Percentiles rank a stretch among this genome's conserved stretches.
phyloP scores from a whole-genome alignment of 1,140 invertebrate genomes.

The Nixonia krombeini region DNA sequence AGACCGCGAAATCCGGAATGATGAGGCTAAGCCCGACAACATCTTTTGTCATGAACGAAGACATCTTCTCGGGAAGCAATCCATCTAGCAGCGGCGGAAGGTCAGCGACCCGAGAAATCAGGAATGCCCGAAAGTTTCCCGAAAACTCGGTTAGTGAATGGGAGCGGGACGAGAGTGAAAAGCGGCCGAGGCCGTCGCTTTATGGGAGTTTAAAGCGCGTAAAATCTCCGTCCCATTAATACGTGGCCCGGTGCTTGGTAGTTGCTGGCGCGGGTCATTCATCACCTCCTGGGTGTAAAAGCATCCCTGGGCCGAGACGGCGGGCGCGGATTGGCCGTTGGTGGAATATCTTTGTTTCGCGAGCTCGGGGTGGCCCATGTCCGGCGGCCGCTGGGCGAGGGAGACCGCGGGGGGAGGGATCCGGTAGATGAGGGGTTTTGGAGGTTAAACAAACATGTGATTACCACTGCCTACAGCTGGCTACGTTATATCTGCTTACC shows the following conservation, averaged over 20 bases:
- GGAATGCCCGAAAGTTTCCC: slow-evolving; percentile 15
- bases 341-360: slow-evolving; percentile 65
- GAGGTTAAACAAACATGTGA: slow-evolving; percentile 73
- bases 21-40: no score
- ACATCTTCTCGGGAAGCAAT: background rate
- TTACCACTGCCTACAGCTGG: slow-evolving; percentile 72
- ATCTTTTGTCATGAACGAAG: no score
- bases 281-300: slow-evolving; percentile 55
- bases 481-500: slow-evolving; percentile 69
- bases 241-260: slow-evolving; percentile 39
- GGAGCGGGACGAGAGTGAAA: slow-evolving; percentile 43
- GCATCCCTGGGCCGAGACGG: slow-evolving; percentile 22
- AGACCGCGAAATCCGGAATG: no score
- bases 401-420: slow-evolving; percentile 53
- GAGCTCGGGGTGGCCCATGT: slow-evolving; percentile 65
- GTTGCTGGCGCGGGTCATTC: slow-evolving; percentile 55
- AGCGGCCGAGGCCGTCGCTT: slow-evolving; percentile 37
- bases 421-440: slow-evolving; percentile 69
- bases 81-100: no score
- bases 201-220: slow-evolving; percentile 62
- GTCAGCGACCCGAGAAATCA: background rate
- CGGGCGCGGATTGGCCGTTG: slow-evolving; percentile 38
- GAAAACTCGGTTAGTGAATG: slow-evolving; percentile 12
- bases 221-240: slow-evolving; percentile 66
- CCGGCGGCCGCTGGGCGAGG: slow-evolving; percentile 54